Evolutionary conservation across 1,140 invertebrate species (phyloP).

Genomic region (Telenomus remus): DNA sequence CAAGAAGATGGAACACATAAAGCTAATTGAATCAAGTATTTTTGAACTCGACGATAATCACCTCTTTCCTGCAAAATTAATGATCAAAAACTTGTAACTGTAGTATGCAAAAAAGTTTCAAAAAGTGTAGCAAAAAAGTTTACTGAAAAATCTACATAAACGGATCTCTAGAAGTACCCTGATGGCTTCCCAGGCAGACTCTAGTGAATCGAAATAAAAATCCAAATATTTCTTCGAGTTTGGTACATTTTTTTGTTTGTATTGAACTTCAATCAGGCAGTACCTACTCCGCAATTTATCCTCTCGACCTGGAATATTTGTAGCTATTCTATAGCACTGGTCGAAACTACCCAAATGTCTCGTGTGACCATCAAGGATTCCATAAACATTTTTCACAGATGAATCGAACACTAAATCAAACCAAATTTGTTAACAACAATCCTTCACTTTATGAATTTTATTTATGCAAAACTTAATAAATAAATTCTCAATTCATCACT

Average conservation of each 20-base stretch:
- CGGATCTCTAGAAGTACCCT: constrained; percentile 61
- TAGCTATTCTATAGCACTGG: constrained; percentile 54
- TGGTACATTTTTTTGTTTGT: constrained; percentile 29
- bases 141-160: no score
- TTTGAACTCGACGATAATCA: constrained; percentile 49
- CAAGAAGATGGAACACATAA: constrained; percentile 70
- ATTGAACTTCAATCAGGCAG: constrained; percentile 63
- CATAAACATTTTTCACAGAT: constrained; percentile 56
- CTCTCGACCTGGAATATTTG: constrained; percentile 6
- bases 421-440: neutral
- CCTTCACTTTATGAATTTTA: neutral
- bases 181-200: constrained; percentile 64
- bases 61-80: constrained; percentile 50
- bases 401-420: constrained; percentile 59
- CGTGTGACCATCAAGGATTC: constrained; percentile 54
- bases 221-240: constrained; percentile 30
- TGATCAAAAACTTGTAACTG: no score
- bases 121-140: no score
- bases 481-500: constrained; percentile 11
- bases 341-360: constrained; percentile 62
- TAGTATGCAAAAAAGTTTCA: neutral
- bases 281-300: constrained; percentile 60
- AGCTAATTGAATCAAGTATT: constrained; percentile 63
- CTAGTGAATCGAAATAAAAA: constrained; percentile 58
- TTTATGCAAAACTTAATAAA: no score